A percentile compares a stretch with the other conserved stretches of the same genome.
These are phyloP conservation scores for Eptesicus fuscus DNA, from an alignment of 2,113 vertebrate genomes.

Conservation along the genomic window DNA sequence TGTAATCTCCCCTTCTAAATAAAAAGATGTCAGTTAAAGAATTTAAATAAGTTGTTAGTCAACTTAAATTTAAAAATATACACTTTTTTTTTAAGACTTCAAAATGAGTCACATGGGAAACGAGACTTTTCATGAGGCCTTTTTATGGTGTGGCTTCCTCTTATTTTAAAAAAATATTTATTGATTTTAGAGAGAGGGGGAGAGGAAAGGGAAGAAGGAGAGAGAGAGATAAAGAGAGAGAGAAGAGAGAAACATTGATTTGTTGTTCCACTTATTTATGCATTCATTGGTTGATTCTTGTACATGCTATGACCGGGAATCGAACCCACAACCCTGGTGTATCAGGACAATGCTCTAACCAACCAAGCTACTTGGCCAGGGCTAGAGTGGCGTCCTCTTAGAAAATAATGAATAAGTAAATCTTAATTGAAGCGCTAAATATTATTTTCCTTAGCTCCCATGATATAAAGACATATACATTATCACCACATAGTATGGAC, in stretches of 20 bases:
- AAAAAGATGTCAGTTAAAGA: neutral
- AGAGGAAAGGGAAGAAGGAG: neutral
- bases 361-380: neutral
- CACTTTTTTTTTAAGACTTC: neutral
- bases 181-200: neutral
- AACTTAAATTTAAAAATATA: neutral
- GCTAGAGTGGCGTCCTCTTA: neutral
- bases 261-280: neutral
- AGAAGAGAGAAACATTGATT: neutral
- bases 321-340: neutral
- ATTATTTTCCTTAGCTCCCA: slow-evolving; percentile 31
- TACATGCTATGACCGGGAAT: neutral
- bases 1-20: neutral
- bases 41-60: neutral
- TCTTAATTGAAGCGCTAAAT: slow-evolving; percentile 15
- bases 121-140: neutral
- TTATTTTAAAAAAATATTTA: neutral
- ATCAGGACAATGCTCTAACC: neutral
- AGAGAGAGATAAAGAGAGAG: too few relatives aligned
- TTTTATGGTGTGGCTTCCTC: neutral
- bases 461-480: neutral
- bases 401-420: slow-evolving; percentile 45
- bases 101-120: slow-evolving; percentile 8
- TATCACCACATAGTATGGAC: neutral
- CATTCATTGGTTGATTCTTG: neutral